Conservation (phyloP, 1,140 invertebrate species). For the Meloidogyne exigua region DNA sequence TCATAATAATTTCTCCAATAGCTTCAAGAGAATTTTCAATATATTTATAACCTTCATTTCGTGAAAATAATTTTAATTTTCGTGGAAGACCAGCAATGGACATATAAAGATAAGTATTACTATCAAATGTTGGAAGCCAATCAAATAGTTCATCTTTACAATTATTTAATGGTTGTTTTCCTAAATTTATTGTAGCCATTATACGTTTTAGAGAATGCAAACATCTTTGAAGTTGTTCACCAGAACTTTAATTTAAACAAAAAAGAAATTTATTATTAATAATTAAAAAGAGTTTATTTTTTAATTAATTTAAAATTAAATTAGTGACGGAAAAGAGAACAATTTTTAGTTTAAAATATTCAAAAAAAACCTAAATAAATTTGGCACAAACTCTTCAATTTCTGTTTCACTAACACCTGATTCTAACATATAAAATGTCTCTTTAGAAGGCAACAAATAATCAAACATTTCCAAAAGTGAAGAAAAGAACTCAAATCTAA, state of each 20-base stretch:
- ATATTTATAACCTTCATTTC: slow-evolving; percentile 79
- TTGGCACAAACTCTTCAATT: slow-evolving; percentile 18
- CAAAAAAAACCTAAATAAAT: slow-evolving; percentile 13
- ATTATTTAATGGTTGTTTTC: slow-evolving; percentile 20
- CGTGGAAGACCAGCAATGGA: slow-evolving; percentile 95
- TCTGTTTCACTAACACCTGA: background rate
- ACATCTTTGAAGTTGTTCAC: slow-evolving; percentile 8
- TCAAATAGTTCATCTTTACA: slow-evolving; percentile 62
- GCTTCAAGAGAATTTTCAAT: slow-evolving; percentile 76
- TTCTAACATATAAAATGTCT: background rate
- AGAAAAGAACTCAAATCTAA: slow-evolving; percentile 13
- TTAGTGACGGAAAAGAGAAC: background rate
- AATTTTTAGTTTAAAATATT: background rate
- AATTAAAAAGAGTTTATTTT: no score
- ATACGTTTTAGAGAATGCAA: slow-evolving; percentile 24
- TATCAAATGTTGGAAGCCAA: slow-evolving; percentile 80
- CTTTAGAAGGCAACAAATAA: slow-evolving; percentile 7
- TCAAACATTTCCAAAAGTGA: slow-evolving; percentile 20
- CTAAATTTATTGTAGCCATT: slow-evolving; percentile 20
- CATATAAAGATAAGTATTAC: slow-evolving; percentile 86
- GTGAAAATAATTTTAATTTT: slow-evolving; percentile 85
- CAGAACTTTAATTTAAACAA: background rate
- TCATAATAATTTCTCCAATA: slow-evolving; percentile 30
- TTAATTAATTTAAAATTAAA: no score
- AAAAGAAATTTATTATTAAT: no score